Evolutionary conservation across 53 echinoderm and acorn worm species (phyloP), one percentile per base, ranked within the genome.

Genomic region (Hippasteria phrygiana): DNA sequence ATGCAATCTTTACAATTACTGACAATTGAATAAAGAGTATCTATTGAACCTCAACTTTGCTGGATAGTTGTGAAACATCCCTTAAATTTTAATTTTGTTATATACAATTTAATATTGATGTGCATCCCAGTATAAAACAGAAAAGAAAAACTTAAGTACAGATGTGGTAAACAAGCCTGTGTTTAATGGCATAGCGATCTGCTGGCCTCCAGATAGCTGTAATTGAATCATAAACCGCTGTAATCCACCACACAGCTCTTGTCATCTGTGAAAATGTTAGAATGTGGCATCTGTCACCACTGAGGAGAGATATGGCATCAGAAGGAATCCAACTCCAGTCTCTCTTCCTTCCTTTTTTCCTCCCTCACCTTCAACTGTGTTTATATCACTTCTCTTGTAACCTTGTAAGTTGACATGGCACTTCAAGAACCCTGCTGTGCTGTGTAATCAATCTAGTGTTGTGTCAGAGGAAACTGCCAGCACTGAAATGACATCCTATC

Each of bases 231-330:
- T 50, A 82, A 82, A 32, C 82, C 28, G 82, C 82, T 51, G 14
- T 82, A 62, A 63, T 64, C 66, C 45, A 66, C 6, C 82, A 43
- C 82, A 65, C 34, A 66, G 17, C 45, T 27, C 46, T 29, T 20
- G 64, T 66, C 66, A 66, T 31, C 64, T 17, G 9, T 5, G 43
- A 37, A 82, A 64, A 66, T 82, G 82, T 47, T 43, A 43, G 82
- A 82, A 66, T 82, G 82, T 66, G 82, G 43, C 66, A 82, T 82
- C 82, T 82, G 82, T 82, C 82, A 82, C 64, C 65, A 41, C 43
- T 6, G 36, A 16, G 37, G 35, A 36, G 47, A 82, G 66, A 82
- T 82, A 41, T 34, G 42, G 11, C 64, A 65, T 51, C 47, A 4
- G 64, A 64, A 43, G 47, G 64, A 64, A 43, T 18, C 42, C 82